Conservation (phyloP, 2,888 invertebrate species). For the Mesorhabditis belari region DNA sequence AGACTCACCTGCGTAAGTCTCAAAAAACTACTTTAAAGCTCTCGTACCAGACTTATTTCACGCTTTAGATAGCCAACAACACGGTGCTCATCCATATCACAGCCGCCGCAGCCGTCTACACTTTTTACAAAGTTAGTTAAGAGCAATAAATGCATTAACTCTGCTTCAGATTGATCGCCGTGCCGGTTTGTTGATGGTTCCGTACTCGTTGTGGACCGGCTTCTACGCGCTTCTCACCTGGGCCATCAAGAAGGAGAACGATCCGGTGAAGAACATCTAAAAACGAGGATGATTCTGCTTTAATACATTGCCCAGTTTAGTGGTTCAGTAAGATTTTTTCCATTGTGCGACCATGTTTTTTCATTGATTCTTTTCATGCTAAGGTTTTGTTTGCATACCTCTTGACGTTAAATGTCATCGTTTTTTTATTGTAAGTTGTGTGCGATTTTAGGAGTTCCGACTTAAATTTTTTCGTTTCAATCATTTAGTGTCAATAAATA, state of each 20-base stretch:
- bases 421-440: too few species aligned
- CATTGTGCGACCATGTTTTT: too few species aligned
- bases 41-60: background rate
- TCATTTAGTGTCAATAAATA: too few species aligned
- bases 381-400: too few species aligned
- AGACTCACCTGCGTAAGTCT: slow-evolving; percentile 30
- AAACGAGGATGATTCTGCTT: too few species aligned
- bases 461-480: too few species aligned
- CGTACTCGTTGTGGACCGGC: slow-evolving; percentile 41
- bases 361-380: too few species aligned
- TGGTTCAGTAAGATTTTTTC: too few species aligned
- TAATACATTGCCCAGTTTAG: too few species aligned
- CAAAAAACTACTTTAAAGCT: slow-evolving; percentile 1
- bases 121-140: slow-evolving; percentile 35
- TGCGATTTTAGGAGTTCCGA: too few species aligned
- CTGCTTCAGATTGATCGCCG: slow-evolving; percentile 38
- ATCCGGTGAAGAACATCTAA: slow-evolving; percentile 33
- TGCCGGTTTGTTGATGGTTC: slow-evolving; percentile 33
- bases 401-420: too few species aligned
- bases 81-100: slow-evolving; percentile 30
- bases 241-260: slow-evolving; percentile 34
- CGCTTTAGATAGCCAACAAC: slow-evolving; percentile 33
- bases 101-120: slow-evolving; percentile 32
- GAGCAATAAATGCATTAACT: background rate
- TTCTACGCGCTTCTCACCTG: slow-evolving; percentile 38